Evolutionary conservation across 1,140 invertebrate species (phyloP), one percentile per base, ranked within the genome.

Genomic region (Cydia splendana): DNA sequence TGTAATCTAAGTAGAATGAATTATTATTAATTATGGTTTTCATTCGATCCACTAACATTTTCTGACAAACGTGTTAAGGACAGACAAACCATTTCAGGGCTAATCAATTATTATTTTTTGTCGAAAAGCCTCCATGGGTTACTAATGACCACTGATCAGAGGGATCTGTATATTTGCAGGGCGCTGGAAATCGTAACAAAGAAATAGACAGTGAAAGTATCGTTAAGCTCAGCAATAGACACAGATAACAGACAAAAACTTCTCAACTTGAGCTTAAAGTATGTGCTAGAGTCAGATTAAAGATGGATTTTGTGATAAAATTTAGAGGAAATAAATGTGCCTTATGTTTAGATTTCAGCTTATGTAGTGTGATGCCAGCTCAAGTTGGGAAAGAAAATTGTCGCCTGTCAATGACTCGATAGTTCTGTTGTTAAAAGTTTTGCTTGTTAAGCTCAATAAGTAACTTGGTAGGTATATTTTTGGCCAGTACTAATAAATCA

Each of bases 351-450:
- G 53, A n/a, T 24, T 62, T 42, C 13, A 34, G 24, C 62, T 75
- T 53, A 85, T 84, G 83, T 80, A 78, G 78, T 73, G 83, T 85
- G 83, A 77, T 75, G 13, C 75, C 53, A 74, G 65, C 80, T 92
- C 87, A 92, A 91, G 89, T 92, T 91, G 45, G 20, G 89, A 88
- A 90, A 90, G 87, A 87, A 75, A 77, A 79, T 80, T 76, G 80
- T 87, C 81, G 81, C 75, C 86, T 87, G 88, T 81, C 88, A 90
- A 92, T 87, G 82, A 87, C 85, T 89, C 83, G 80, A 78, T 73
- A 62, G n/a, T 51, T 51, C 15, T 24, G 20, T 62, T 62, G 57
- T 62, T 10, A 62, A 12, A 62, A 62, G n/a, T 57, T 62, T 24
- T 24, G 57, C 57, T 62, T 24, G 57, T 24, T 24, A 24, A n/a